Evolutionary conservation across 1,140 invertebrate genomes (phyloP).

Genomic region (Oppia nitens): DNA sequence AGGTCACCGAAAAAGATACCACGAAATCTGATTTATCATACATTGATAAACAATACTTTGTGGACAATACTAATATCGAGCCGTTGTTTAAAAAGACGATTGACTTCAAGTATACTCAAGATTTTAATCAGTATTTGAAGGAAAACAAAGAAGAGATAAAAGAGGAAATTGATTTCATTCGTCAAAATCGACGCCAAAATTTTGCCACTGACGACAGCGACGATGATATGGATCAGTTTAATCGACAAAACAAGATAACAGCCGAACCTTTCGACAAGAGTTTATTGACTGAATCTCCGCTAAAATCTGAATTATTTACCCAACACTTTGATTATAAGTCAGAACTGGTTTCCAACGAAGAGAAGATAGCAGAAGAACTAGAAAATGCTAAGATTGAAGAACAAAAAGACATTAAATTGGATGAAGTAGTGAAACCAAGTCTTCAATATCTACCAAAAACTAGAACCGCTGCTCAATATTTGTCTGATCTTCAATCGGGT

Average conservation of each 20-base stretch:
- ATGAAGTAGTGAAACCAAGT: neutral
- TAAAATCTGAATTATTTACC: neutral
- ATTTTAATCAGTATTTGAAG: neutral
- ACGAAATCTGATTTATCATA: neutral
- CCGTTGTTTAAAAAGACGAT: neutral
- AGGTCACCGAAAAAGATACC: too few relatives aligned
- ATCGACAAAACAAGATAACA: neutral
- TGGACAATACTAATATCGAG: neutral
- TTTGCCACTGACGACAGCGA: too few relatives aligned
- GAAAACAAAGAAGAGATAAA: neutral
- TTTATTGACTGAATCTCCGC: neutral
- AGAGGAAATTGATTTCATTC: too few relatives aligned
- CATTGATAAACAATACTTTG: neutral
- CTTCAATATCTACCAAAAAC: neutral
- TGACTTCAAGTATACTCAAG: neutral
- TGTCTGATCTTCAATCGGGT: neutral
- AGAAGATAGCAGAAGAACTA: neutral
- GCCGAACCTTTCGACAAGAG: neutral
- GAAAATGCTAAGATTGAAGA: neutral
- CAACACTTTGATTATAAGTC: neutral
- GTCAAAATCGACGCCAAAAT: too few relatives aligned
- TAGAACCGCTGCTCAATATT: slow-evolving; percentile 10
- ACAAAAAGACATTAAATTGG: neutral
- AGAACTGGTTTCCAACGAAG: neutral
- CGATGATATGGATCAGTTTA: too few relatives aligned